Evolutionary conservation across 2,888 invertebrate species (phyloP), one percentile per base, ranked within the genome.

Genomic region (Drosophila testacea): DNA sequence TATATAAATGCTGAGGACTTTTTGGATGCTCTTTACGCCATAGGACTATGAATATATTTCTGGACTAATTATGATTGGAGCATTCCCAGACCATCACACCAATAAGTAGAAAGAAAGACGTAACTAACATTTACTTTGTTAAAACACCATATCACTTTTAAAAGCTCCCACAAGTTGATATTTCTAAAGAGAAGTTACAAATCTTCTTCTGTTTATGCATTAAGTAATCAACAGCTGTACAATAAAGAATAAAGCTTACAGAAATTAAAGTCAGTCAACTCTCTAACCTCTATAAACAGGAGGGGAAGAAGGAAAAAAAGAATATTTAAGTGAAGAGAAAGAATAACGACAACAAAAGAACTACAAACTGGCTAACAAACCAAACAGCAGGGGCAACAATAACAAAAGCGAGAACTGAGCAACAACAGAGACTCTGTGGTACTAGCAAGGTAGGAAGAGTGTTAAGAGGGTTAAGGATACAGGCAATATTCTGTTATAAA

Each of bases 311-410:
- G 28, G 27, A 16, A 27, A 11, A 32, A 51, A 4, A 13, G 22
- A n/a, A 13, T 36, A n/a, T 16, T 2, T 13, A 13, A 6, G 6
- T 4, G 9, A 16, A 11, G 32, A 32, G 46, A 11, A 44, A 30
- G 57, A 38, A 46, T 46, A 59, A 54, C 36, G 42, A 42, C 66
- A 63, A 70, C 63, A 75, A 75, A 75, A 71, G 57, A 75, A 63
- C 67, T 67, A 66, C 59, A 77, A 76, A 73, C 77, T 77, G 77
- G 62, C 73, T 77, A 62, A 68, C 81, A 80, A 72, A 61, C 66
- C 77, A 72, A 72, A 72, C 72, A 80, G 56, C 41, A 28, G 60
- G 32, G 42, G 66, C 54, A 55, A 42, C 54, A 36, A 42, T 32
- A 22, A 57, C 52, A 78, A 81, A 72, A 80, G 57, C 47, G 44